phyloP scores from a whole-genome alignment of 2,888 invertebrate species.

The Troides helena region DNA sequence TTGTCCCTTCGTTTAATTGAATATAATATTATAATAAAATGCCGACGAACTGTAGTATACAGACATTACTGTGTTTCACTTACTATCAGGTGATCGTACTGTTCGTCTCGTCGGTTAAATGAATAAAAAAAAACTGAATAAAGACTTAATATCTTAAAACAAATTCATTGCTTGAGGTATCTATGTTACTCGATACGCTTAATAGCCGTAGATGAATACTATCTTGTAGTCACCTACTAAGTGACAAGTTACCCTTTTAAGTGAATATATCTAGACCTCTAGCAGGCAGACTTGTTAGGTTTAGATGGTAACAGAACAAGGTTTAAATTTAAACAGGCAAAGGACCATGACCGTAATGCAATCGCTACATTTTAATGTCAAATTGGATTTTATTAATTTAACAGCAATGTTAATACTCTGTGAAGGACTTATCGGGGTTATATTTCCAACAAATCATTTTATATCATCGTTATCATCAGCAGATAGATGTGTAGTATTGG shows the following conservation, averaged over 20 bases:
- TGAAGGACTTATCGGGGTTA: too few species aligned
- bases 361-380: constrained; percentile 9
- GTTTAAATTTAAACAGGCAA: constrained; percentile 6
- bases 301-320: constrained; percentile 8
- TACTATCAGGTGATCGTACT: too few species aligned
- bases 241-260: constrained; percentile 15
- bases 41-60: too few species aligned
- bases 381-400: constrained; percentile 8
- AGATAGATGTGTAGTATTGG: too few species aligned
- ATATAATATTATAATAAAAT: too few species aligned
- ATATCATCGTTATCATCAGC: too few species aligned
- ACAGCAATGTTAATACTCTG: background rate
- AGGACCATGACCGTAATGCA: constrained; percentile 10
- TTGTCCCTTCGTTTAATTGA: too few species aligned
- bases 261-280: constrained; percentile 12
- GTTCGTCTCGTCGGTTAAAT: too few species aligned
- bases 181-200: background rate
- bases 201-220: background rate
- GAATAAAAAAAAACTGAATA: background rate
- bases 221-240: constrained; percentile 1
- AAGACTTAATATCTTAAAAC: background rate
- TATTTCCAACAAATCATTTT: too few species aligned
- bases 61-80: too few species aligned
- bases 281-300: constrained; percentile 5
- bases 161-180: background rate